phyloP scores from a whole-genome alignment of 37 sponge, comb jelly and placozoan species.

The Axinella damicornis region DNA sequence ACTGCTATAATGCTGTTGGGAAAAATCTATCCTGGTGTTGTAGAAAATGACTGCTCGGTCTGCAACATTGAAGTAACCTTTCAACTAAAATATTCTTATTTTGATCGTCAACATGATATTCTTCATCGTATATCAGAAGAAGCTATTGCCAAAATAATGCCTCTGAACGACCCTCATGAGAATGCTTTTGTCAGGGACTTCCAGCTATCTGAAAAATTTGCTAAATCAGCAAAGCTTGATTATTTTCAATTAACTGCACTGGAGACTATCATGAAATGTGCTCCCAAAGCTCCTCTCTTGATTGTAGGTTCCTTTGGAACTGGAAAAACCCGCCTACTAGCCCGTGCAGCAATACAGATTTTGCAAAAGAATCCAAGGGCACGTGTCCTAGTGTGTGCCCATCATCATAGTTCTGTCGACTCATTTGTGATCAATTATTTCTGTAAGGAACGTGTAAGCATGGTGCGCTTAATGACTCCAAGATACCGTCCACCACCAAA shows the following conservation, averaged over 20 bases:
- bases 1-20: too few relatives aligned
- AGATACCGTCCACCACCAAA: background rate
- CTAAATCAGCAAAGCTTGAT: background rate
- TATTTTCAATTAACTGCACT: slow-evolving; percentile 33
- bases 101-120: slow-evolving; percentile 7
- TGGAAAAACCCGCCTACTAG: slow-evolving; percentile 43
- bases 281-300: slow-evolving; percentile 20
- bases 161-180: background rate
- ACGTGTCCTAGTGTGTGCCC: slow-evolving; percentile 72
- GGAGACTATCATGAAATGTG: slow-evolving; percentile 17
- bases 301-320: slow-evolving; percentile 53
- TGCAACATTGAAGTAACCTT: background rate
- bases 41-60: too few relatives aligned
- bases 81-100: slow-evolving; percentile 5
- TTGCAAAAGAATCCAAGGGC: background rate
- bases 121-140: background rate
- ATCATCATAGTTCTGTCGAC: slow-evolving; percentile 73
- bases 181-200: too few relatives aligned
- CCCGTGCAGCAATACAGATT: slow-evolving; percentile 22
- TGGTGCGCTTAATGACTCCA: background rate
- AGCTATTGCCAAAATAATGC: background rate
- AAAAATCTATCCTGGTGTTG: too few relatives aligned
- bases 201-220: too few relatives aligned
- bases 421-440: slow-evolving; percentile 58
- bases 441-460: too few relatives aligned